phyloP scores from a whole-genome alignment of 1,140 invertebrate genomes.

The Temnothorax nylanderi region DNA sequence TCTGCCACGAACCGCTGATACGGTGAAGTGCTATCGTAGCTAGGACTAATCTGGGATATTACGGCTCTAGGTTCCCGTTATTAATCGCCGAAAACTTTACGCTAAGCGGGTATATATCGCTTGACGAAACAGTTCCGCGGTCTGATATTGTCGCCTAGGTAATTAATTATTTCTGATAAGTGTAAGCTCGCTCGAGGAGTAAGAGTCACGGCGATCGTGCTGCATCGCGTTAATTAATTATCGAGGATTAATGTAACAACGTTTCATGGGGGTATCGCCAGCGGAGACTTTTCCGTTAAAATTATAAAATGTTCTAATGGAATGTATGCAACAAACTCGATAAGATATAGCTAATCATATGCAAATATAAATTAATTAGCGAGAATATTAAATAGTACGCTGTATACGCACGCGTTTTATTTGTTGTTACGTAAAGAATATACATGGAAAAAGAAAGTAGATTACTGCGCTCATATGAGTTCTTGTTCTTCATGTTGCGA shows the following conservation, averaged over 20 bases:
- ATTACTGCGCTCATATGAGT: background rate
- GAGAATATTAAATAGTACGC: background rate
- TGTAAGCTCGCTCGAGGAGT: constrained; percentile 31
- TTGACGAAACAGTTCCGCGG: constrained; percentile 49
- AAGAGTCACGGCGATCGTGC: constrained; percentile 59
- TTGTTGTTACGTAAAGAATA: background rate
- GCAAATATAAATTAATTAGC: constrained; percentile 22
- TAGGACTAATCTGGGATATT: constrained; percentile 49
- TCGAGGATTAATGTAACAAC: constrained; percentile 67
- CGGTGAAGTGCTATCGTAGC: constrained; percentile 10
- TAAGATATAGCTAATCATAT: background rate
- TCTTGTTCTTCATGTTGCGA: background rate
- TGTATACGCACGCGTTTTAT: no score
- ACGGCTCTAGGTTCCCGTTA: background rate
- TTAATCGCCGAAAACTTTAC: constrained; percentile 56
- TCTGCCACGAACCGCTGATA: constrained; percentile 36
- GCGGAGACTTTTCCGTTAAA: constrained; percentile 25
- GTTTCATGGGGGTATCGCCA: background rate
- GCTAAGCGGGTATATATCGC: constrained; percentile 27
- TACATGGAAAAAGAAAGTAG: background rate
- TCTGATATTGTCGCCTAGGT: constrained; percentile 58
- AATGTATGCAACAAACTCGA: constrained; percentile 6
- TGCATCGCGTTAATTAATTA: constrained; percentile 68
- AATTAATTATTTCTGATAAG: constrained; percentile 74
- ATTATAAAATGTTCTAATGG: background rate